Evolutionary conservation across 2,888 invertebrate species (phyloP), one percentile per base, ranked within the genome.

Genomic region (Ennomos fuscantarius): DNA sequence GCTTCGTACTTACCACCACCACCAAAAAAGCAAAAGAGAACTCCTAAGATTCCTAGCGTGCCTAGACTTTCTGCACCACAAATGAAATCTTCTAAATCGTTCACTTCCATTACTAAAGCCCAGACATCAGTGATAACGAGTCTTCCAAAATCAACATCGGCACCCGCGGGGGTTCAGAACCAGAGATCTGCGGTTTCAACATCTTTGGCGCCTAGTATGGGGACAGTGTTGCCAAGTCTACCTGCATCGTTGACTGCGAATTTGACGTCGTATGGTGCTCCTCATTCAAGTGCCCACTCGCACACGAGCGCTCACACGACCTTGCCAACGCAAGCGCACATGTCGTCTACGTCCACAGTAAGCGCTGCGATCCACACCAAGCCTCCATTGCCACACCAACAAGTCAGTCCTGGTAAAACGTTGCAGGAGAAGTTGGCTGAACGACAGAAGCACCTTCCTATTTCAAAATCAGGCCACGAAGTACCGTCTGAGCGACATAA

Each of bases 361-460:
- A 86, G 68, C 49, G 66, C 84, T 0, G 74, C 78, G 1, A 73
- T 84, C 6, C 90, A 87, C 54, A 70, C 85, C 0, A 90, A 90
- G 62, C 89, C 86, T 0, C 86, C 81, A 1, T 63, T 80, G 74
- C 86, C 88, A 0, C 90, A 88, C 58, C 86, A 87, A 64, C 92
- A 91, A 73, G 82, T 86, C 1, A 93, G 93, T 68, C 93, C 94
- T 0, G 93, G 93, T 0, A 95, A 95, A 83, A 95, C 95, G 0
- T 76, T 95, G 55, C 95, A 95, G 72, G 95, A 95, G 74, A 95
- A 95, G 78, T 79, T 95, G 53, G 95, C 95, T 0, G 95, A 95
- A 63, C 89, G 93, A 57, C 94, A 95, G 63, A 95, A 95, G 72
- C 82, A 82, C 65, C 63, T 83, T 24, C 89, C 90, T 0, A 71